Percentiles rank a stretch among this genome's conserved stretches.
Conservation (phyloP, 2,113 vertebrate species). For the Antechinus stuartii region DNA sequence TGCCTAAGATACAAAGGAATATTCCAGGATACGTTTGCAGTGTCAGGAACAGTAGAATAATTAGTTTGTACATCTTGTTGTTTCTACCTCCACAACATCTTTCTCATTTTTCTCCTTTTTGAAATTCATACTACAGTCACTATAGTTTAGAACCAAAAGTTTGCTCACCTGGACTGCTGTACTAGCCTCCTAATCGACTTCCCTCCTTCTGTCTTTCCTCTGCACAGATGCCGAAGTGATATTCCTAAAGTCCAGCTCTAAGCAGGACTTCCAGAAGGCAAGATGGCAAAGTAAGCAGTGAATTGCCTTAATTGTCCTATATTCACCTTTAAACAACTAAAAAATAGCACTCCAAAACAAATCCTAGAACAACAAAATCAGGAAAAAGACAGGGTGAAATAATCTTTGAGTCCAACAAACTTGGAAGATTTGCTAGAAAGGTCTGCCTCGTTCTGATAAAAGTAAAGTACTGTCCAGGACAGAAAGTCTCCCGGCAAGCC, state of each 20-base stretch:
- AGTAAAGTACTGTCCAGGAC: too few relatives aligned
- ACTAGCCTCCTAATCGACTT: not conserved
- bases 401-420: too few relatives aligned
- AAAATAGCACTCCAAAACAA: too few relatives aligned
- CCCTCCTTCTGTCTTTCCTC: not conserved
- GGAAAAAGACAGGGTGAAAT: too few relatives aligned
- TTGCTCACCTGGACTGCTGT: not conserved
- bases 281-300: too few relatives aligned
- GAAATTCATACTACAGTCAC: not conserved
- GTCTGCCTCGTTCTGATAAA: too few relatives aligned
- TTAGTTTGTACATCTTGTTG: not conserved
- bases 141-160: not conserved
- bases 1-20: not conserved
- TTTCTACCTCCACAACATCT: not conserved
- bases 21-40: not conserved
- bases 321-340: too few relatives aligned
- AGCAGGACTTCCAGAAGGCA: too few relatives aligned
- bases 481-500: too few relatives aligned
- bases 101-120: not conserved
- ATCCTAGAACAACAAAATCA: too few relatives aligned
- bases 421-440: too few relatives aligned
- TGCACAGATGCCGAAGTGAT: not conserved
- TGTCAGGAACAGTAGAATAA: not conserved
- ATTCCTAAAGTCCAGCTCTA: not conserved
- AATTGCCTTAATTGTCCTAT: too few relatives aligned